These are phyloP conservation scores for Belonocnema kinseyi DNA, from an alignment of 1,140 invertebrate species.

Conservation along the genomic window DNA sequence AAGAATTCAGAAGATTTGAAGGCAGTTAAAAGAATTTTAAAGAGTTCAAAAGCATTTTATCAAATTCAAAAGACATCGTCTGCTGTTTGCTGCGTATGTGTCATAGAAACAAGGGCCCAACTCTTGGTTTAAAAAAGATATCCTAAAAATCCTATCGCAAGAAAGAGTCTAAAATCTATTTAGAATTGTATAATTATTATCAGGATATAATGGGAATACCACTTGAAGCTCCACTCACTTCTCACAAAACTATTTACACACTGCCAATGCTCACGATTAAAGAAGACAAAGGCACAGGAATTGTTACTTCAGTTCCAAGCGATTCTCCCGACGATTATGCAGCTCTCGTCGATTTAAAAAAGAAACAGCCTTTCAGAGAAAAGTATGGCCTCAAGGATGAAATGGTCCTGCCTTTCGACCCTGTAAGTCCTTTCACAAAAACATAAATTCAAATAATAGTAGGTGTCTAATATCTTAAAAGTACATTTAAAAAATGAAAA, in stretches of 20 bases:
- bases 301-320: slow-evolving; percentile 98
- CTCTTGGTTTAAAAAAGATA: too few species aligned
- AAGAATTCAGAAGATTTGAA: too few species aligned
- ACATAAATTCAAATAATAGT: slow-evolving; percentile 3
- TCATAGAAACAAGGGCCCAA: too few species aligned
- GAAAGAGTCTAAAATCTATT: neutral
- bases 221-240: slow-evolving; percentile 89
- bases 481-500: slow-evolving; percentile 4
- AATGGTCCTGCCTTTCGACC: slow-evolving; percentile 92
- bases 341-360: slow-evolving; percentile 95
- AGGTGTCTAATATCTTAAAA: neutral
- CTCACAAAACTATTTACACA: slow-evolving; percentile 90
- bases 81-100: too few species aligned
- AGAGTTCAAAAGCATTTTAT: too few species aligned
- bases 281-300: slow-evolving; percentile 97
- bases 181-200: slow-evolving; percentile 14
- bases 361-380: slow-evolving; percentile 93
- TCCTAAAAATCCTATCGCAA: too few species aligned
- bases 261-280: slow-evolving; percentile 99
- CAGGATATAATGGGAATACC: slow-evolving; percentile 87
- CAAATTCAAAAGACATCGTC: too few species aligned
- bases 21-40: too few species aligned
- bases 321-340: slow-evolving; percentile 99
- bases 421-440: slow-evolving; percentile 75
- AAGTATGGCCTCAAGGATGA: slow-evolving; percentile 95